Conservation (phyloP, 2,797 vertebrate genomes). For the Triplophysa bombifrons region DNA sequence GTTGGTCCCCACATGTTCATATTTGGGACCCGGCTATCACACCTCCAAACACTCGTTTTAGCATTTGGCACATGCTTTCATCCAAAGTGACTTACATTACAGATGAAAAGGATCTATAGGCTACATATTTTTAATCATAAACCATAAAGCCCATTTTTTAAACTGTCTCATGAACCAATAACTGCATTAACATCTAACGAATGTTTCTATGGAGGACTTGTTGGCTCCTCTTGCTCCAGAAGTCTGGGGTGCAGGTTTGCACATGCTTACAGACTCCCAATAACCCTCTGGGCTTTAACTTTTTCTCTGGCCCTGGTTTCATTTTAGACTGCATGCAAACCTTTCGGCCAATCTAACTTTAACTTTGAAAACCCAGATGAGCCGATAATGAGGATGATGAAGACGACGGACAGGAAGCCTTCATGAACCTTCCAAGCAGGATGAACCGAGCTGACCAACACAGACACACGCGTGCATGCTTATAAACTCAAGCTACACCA, state of each 20-base stretch:
- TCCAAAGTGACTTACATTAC: too few species aligned
- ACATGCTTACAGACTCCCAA: constrained; percentile 45
- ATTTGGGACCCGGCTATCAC: not conserved
- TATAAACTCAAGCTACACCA: constrained; percentile 51
- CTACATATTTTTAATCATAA: not conserved
- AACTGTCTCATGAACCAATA: not conserved
- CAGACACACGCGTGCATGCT: constrained; percentile 26
- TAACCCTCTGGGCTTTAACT: constrained; percentile 53
- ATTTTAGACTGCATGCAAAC: constrained; percentile 44
- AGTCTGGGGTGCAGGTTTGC: constrained; percentile 49
- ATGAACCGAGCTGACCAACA: constrained; percentile 55
- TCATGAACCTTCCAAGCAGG: constrained; percentile 70
- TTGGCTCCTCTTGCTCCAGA: constrained; percentile 47
- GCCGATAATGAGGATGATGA: constrained; percentile 55
- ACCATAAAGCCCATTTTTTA: not conserved
- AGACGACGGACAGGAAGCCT: constrained; percentile 61
- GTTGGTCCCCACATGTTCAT: not conserved
- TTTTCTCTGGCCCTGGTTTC: constrained; percentile 61
- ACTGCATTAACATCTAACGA: not conserved
- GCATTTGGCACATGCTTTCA: too few species aligned
- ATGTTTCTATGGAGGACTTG: constrained; percentile 48
- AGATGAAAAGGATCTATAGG: too few species aligned
- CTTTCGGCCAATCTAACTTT: constrained; percentile 26
- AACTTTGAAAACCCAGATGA: constrained; percentile 69
- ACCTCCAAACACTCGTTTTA: not conserved